Conservation (phyloP, 2,113 vertebrate genomes). For the Thunnus thynnus region DNA sequence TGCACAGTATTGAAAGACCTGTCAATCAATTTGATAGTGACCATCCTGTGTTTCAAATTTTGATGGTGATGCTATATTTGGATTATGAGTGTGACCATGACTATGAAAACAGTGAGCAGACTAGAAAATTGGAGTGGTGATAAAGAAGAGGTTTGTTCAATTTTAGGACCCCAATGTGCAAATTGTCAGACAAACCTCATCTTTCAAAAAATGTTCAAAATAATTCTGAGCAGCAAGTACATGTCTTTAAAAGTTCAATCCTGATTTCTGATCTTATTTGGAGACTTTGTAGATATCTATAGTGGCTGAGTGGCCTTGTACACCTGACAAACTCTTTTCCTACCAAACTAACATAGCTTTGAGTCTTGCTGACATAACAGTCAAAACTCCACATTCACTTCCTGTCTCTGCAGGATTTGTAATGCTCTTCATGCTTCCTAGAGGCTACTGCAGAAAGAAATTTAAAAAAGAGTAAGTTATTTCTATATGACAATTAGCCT, state of each 20-base stretch:
- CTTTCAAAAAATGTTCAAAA: background rate
- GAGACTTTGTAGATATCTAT: background rate
- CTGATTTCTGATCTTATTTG: constrained; percentile 10
- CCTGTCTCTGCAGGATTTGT: constrained; percentile 4
- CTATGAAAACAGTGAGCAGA: background rate
- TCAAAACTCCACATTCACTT: constrained; percentile 6
- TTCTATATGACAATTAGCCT: constrained; percentile 53
- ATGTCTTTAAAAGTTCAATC: background rate
- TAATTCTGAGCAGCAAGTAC: background rate
- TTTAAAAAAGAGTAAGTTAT: constrained; percentile 15
- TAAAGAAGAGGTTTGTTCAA: background rate
- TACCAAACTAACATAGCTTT: constrained; percentile 2
- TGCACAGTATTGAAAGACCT: background rate
- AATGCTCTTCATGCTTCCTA: background rate
- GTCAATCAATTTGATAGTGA: background rate
- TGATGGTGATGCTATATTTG: background rate
- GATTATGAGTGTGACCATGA: constrained; percentile 7
- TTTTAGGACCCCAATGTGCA: background rate
- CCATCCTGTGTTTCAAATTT: background rate
- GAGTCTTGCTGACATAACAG: constrained; percentile 11
- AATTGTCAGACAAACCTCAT: background rate
- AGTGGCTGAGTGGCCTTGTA: background rate
- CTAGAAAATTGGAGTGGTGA: background rate
- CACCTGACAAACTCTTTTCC: constrained; percentile 20
- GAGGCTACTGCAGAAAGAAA: background rate